Conservation (phyloP, 2,797 vertebrate species). For the Rhynchotus rufescens region DNA sequence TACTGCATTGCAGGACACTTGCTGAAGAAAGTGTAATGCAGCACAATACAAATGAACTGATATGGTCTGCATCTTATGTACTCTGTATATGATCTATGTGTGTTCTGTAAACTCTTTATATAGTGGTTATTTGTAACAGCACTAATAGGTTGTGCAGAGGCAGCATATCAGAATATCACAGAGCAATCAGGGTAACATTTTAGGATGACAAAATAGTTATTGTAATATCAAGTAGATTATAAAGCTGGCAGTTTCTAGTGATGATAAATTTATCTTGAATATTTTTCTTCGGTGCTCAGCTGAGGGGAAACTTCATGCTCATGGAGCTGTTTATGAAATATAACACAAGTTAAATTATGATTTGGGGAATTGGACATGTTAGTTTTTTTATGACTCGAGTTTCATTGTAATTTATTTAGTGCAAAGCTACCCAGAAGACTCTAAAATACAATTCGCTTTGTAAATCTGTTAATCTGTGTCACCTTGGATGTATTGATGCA, state of each 20-base stretch:
- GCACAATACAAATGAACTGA: neutral
- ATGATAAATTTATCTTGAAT: neutral
- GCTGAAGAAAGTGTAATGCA: constrained; percentile 7
- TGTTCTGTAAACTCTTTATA: constrained; percentile 74
- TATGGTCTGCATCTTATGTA: constrained; percentile 80
- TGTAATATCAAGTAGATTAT: neutral
- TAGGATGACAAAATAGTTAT: neutral
- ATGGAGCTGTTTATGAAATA: constrained; percentile 21
- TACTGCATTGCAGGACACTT: constrained; percentile 30
- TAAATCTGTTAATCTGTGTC: neutral
- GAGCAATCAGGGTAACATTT: neutral
- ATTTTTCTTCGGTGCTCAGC: constrained; percentile 18
- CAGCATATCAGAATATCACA: neutral
- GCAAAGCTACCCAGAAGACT: constrained; percentile 24
- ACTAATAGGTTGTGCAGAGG: constrained; percentile 52
- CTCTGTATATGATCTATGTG: constrained; percentile 80
- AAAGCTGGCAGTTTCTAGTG: constrained; percentile 21
- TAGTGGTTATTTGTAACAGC: constrained; percentile 64
- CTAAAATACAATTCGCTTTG: constrained; percentile 29
- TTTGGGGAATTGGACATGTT: constrained; percentile 20
- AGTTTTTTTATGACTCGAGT: neutral
- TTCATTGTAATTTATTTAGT: constrained; percentile 31
- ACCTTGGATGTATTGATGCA: constrained; percentile 22
- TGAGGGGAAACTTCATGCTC: neutral
- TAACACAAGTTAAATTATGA: neutral